Evolutionary conservation across 2,888 invertebrate species (phyloP).

Genomic region (Drosophila testacea): DNA sequence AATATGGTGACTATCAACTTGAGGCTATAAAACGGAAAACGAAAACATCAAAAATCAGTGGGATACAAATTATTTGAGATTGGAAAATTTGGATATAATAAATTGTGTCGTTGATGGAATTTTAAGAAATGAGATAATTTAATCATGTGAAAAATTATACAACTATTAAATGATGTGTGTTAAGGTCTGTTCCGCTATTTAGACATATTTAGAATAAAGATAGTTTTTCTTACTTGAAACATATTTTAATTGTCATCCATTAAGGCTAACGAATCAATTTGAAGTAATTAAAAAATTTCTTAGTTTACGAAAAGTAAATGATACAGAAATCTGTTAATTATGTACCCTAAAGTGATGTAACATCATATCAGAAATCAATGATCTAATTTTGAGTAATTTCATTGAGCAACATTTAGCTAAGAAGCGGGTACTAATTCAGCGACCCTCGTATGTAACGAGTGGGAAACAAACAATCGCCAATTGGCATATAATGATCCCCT

Average conservation of each 20-base stretch:
- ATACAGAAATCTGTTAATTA: slow-evolving; percentile 28
- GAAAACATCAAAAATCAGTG: slow-evolving; percentile 40
- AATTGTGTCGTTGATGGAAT: slow-evolving; percentile 24
- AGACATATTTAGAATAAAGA: neutral
- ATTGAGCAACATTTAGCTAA: neutral
- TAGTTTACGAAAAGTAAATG: neutral
- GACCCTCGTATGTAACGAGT: slow-evolving; percentile 56
- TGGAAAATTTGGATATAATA: slow-evolving; percentile 22
- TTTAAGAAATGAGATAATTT: slow-evolving; percentile 16
- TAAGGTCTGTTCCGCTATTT: neutral
- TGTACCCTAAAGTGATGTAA: slow-evolving; percentile 15
- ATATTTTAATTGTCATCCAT: neutral
- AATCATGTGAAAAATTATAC: slow-evolving; percentile 27
- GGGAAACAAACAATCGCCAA: slow-evolving; percentile 77
- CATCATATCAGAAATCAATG: slow-evolving; percentile 27
- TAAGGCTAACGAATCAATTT: neutral
- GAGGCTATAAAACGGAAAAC: slow-evolving; percentile 36
- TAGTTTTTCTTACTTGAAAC: neutral
- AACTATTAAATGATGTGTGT: slow-evolving; percentile 9
- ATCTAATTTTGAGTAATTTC: slow-evolving; percentile 50
- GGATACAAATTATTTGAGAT: slow-evolving; percentile 37
- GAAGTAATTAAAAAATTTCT: neutral
- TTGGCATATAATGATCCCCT: slow-evolving; percentile 80
- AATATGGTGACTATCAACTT: slow-evolving; percentile 36
- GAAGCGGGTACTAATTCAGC: slow-evolving; percentile 51